phyloP scores from a whole-genome alignment of 2,888 invertebrate species.

The Tigriopus californicus region DNA sequence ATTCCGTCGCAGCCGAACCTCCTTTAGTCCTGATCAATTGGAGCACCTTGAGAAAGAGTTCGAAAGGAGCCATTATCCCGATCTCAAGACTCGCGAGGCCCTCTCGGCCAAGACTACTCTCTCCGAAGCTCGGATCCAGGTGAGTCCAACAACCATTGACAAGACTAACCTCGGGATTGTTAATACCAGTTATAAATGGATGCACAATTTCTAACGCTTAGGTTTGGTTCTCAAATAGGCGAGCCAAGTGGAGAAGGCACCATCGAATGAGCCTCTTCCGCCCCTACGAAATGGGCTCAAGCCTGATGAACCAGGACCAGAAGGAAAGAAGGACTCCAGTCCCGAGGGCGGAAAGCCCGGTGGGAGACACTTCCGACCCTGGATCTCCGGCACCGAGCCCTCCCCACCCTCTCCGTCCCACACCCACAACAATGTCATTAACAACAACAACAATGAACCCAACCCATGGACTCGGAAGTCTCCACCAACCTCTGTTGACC shows the following conservation, averaged over 20 bases:
- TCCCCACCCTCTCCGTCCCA: too few relatives aligned
- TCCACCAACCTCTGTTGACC: too few relatives aligned
- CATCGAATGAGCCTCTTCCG: constrained; percentile 73
- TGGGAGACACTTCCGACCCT: neutral
- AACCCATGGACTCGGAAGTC: too few relatives aligned
- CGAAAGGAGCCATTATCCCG: constrained; percentile 87
- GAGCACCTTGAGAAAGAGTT: constrained; percentile 89
- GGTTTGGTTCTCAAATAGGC: constrained; percentile 99
- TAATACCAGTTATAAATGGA: too few relatives aligned
- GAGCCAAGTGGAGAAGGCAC: constrained; percentile 93
- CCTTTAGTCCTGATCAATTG: constrained; percentile 79
- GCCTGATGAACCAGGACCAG: neutral
- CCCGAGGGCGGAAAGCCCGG: neutral
- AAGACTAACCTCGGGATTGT: too few relatives aligned
- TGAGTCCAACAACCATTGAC: constrained; percentile 25
- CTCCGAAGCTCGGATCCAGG: constrained; percentile 90
- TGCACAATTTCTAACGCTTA: constrained; percentile 35
- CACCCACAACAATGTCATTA: too few relatives aligned
- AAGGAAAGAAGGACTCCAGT: neutral
- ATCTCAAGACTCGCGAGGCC: constrained; percentile 79
- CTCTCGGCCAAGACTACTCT: constrained; percentile 73
- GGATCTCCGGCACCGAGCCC: neutral
- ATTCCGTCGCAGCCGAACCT: constrained; percentile 78
- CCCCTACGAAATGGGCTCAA: constrained; percentile 16
- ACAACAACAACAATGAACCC: too few relatives aligned